These are phyloP conservation scores for Podarcis siculus DNA, from an alignment of 2,797 vertebrate species.

Conservation along the genomic window DNA sequence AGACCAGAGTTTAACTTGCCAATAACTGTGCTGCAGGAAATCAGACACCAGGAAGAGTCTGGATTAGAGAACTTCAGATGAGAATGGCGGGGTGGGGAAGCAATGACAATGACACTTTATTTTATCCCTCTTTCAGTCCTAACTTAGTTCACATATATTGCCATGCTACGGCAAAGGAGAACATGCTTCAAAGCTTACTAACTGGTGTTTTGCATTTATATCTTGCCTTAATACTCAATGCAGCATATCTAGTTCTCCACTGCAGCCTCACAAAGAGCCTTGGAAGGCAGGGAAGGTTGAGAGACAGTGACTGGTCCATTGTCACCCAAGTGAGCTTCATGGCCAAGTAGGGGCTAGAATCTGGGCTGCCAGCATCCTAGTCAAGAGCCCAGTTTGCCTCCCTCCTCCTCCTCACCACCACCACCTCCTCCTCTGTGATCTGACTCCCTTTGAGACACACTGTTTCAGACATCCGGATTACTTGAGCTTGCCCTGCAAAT, in stretches of 20 bases:
- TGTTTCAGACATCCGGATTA: background rate
- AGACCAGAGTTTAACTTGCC: background rate
- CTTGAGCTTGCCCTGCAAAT: background rate
- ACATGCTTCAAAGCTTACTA: too few relatives aligned
- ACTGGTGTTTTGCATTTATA: background rate
- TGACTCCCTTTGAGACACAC: background rate
- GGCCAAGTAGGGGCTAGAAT: background rate
- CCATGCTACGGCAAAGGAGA: background rate
- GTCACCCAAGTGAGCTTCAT: background rate
- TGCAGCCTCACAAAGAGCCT: background rate
- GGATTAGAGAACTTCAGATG: background rate
- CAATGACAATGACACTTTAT: background rate
- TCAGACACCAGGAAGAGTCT: background rate
- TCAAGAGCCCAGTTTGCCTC: too few relatives aligned
- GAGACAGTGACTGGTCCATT: background rate
- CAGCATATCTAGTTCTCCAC: background rate
- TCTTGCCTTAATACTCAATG: background rate
- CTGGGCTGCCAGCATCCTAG: background rate
- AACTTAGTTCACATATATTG: background rate
- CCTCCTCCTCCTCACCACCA: too few relatives aligned
- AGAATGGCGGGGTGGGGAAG: too few relatives aligned
- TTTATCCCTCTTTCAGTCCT: background rate
- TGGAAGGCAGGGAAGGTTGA: background rate
- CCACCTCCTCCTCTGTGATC: background rate
- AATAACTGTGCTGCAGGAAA: too few relatives aligned